phyloP scores from a whole-genome alignment of 1,140 invertebrate genomes.

The Drosophila erecta region DNA sequence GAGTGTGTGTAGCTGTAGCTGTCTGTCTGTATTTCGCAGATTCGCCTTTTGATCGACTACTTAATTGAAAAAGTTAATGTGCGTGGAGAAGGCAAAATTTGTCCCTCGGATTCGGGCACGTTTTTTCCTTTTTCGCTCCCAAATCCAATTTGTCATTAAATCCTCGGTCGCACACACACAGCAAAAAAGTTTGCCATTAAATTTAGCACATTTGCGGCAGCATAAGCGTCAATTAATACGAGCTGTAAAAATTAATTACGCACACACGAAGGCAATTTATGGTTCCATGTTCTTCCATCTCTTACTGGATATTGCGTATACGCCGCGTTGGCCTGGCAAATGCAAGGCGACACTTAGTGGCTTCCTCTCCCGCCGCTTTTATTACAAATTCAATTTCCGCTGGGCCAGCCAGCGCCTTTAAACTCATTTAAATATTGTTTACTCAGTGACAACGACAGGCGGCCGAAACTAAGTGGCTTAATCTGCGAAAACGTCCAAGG shows the following conservation, averaged over 20 bases:
- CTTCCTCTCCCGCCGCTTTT: conserved; percentile 26
- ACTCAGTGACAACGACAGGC: conserved; percentile 47
- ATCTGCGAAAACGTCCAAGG: conserved; percentile 68
- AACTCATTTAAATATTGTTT: conserved; percentile 76
- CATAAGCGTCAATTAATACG: conserved; percentile 68
- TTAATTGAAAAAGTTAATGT: conserved; percentile 82
- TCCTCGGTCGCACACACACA: conserved; percentile 35
- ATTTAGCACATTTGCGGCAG: conserved; percentile 54
- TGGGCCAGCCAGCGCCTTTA: conserved; percentile 30
- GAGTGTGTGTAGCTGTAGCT: conserved; percentile 1
- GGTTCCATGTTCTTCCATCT: background rate
- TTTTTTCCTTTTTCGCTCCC: conserved; percentile 18
- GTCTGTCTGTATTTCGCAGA: conserved; percentile 6
- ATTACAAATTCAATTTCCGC: conserved; percentile 81
- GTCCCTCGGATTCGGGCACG: conserved; percentile 47
- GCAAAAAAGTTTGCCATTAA: conserved; percentile 64
- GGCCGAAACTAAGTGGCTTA: conserved; percentile 72
- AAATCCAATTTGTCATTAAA: conserved; percentile 65
- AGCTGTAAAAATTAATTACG: conserved; percentile 77
- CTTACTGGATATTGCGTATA: conserved; percentile 52
- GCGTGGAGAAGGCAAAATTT: conserved; percentile 44
- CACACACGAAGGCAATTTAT: conserved; percentile 60
- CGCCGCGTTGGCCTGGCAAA: conserved; percentile 58
- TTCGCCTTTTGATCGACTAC: conserved; percentile 68
- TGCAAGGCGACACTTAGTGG: conserved; percentile 67